Conservation (phyloP, 2,797 vertebrate species). For the Gambelia wislizenii region DNA sequence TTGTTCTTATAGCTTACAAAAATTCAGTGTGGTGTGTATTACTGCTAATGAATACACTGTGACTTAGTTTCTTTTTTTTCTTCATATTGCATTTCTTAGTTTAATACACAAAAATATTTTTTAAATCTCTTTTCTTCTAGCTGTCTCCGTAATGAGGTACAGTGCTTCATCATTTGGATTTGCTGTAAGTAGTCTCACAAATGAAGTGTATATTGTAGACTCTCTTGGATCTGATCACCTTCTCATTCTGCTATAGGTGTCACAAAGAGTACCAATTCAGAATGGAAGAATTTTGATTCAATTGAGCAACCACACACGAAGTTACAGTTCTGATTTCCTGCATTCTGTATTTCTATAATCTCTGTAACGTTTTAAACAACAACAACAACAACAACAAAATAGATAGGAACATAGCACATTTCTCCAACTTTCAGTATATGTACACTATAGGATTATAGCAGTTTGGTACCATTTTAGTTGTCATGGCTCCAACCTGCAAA, state of each 20-base stretch:
- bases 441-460: too few species aligned
- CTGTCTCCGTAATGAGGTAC: conserved; percentile 97
- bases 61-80: neutral
- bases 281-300: neutral
- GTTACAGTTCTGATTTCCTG: neutral
- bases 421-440: neutral
- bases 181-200: conserved; percentile 89
- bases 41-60: neutral
- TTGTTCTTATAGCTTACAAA: neutral
- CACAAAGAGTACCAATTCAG: neutral
- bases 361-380: neutral
- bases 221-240: neutral
- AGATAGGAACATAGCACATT: neutral
- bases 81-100: neutral
- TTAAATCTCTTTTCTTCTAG: conserved; percentile 82
- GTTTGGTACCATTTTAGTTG: too few species aligned
- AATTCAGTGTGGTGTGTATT: neutral
- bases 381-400: neutral
- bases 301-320: neutral
- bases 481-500: too few species aligned
- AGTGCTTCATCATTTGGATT: conserved; percentile 98
- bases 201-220: neutral
- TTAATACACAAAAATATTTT: conserved; percentile 15
- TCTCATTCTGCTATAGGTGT: neutral
- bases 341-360: neutral